phyloP scores from a whole-genome alignment of 1,140 invertebrate genomes.

The Leptinotarsa defecta region DNA sequence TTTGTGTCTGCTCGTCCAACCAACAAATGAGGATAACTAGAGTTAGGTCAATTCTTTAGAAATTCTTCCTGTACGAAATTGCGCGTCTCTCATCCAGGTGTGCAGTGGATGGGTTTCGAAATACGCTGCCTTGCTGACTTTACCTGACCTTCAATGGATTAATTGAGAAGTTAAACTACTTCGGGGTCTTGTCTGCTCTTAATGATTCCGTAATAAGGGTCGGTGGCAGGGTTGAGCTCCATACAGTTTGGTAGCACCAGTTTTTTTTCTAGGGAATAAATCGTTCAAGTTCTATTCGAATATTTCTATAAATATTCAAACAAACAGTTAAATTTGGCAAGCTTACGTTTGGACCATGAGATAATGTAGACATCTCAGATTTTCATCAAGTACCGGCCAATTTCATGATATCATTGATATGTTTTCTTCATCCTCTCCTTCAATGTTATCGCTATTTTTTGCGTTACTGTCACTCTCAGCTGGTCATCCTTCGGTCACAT shows the following conservation, averaged over 20 bases:
- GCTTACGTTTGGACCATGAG: too few relatives aligned
- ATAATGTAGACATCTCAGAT: too few relatives aligned
- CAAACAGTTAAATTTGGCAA: too few relatives aligned
- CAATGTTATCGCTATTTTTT: too few relatives aligned
- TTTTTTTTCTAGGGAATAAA: neutral
- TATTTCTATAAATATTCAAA: too few relatives aligned
- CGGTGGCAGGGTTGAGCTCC: neutral
- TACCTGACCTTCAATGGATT: conserved; percentile 31
- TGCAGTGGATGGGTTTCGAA: conserved; percentile 23
- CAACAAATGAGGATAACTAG: conserved; percentile 55
- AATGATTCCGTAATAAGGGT: conserved; percentile 28
- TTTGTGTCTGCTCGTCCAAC: conserved; percentile 48
- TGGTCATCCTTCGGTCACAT: too few relatives aligned
- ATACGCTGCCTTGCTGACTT: conserved; percentile 24
- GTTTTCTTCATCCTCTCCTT: too few relatives aligned
- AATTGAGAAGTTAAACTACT: conserved; percentile 31
- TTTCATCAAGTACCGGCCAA: too few relatives aligned
- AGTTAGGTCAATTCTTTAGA: conserved; percentile 55
- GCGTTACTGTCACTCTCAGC: too few relatives aligned
- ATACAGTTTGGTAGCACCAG: neutral
- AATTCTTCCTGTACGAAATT: conserved; percentile 21
- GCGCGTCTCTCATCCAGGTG: conserved; percentile 43
- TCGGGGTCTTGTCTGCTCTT: conserved; percentile 21
- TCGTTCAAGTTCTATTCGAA: too few relatives aligned
- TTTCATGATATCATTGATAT: too few relatives aligned